Conservation (phyloP, 1,140 invertebrate genomes). For the Aphelinus atriplicis region DNA sequence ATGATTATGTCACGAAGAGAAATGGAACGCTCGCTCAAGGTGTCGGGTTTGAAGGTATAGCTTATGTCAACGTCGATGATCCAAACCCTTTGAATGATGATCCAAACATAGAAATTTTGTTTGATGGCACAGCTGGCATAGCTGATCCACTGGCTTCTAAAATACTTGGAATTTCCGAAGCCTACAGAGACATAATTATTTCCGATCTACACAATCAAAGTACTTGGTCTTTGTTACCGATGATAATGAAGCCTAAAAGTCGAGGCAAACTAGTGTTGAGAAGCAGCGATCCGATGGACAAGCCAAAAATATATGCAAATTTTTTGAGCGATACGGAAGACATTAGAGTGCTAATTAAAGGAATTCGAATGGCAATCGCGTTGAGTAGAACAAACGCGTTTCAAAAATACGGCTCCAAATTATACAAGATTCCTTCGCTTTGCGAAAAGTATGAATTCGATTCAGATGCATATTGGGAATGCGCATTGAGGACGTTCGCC, state of each 20-base stretch:
- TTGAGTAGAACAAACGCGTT: conserved; percentile 1
- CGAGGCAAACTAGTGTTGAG: neutral
- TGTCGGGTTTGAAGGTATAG: neutral
- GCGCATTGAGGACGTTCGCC: neutral
- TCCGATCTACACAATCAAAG: neutral
- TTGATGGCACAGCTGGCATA: neutral
- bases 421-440: neutral
- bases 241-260: neutral
- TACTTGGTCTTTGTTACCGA: neutral
- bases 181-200: neutral
- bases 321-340: conserved; percentile 11
- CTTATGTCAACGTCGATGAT: neutral
- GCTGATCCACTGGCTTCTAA: neutral
- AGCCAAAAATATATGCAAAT: conserved; percentile 6
- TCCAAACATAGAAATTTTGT: conserved; percentile 10
- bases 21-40: neutral
- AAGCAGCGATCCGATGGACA: neutral
- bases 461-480: conserved; percentile 13
- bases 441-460: neutral
- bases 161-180: neutral
- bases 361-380: neutral
- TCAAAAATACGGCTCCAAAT: conserved; percentile 1
- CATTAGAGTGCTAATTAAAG: neutral
- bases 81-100: neutral
- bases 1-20: neutral